These are phyloP conservation scores for Uromys caudimaculatus DNA, from an alignment of 2,797 vertebrate species.

Conservation along the genomic window DNA sequence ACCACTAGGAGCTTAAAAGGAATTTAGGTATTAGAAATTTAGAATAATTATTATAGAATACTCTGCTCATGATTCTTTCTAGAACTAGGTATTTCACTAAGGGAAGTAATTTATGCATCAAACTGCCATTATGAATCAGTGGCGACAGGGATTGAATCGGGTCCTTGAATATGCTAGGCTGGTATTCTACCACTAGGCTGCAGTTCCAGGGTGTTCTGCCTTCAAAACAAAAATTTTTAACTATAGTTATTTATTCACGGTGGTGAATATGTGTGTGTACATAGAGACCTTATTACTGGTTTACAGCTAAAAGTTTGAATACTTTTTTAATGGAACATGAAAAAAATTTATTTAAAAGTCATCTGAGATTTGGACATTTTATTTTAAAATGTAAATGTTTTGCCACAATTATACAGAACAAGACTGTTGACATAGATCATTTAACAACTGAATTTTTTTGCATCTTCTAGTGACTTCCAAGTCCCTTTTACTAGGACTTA, in stretches of 20 bases:
- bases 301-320: slow-evolving; percentile 14
- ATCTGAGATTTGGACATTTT: slow-evolving; percentile 58
- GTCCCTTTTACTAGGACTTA: slow-evolving; percentile 25
- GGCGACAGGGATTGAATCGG: not conserved
- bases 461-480: slow-evolving; percentile 21
- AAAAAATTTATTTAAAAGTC: slow-evolving; percentile 39
- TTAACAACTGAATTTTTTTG: not conserved
- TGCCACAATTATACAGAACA: slow-evolving; percentile 24
- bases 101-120: slow-evolving; percentile 54
- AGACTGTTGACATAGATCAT: slow-evolving; percentile 55
- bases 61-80: not conserved
- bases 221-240: not conserved
- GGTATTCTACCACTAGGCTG: not conserved
- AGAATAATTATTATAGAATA: slow-evolving; percentile 66
- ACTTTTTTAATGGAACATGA: slow-evolving; percentile 15
- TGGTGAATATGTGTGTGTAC: not conserved
- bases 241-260: not conserved
- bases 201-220: not conserved
- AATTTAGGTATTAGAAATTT: slow-evolving; percentile 75
- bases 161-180: not conserved
- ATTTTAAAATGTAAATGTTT: slow-evolving; percentile 52
- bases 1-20: slow-evolving; percentile 85
- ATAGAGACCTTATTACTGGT: not conserved
- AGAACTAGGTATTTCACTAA: slow-evolving; percentile 19
- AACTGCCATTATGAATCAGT: not conserved